Evolutionary conservation across 2,888 invertebrate species (phyloP), one percentile per base, ranked within the genome.

Genomic region (Notocelia uddmanniana): DNA sequence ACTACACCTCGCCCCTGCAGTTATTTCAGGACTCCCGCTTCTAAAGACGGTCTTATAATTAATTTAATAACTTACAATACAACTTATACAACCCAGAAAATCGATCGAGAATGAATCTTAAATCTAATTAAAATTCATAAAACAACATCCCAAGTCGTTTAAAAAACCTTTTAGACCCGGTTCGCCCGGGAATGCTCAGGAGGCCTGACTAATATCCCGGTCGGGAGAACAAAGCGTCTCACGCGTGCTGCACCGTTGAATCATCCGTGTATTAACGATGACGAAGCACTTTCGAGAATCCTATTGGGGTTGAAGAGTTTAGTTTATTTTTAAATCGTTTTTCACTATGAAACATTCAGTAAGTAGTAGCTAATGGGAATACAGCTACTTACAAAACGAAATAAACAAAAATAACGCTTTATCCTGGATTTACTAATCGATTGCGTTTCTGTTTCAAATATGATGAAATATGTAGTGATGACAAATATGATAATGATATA

Each of bases 141-240:
- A 68, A 34, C 3, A 19, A 59, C n/a, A 18, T 34, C 55, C 48
- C 37, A 59, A 58, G 52, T n/a, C 52, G 37, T 34, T 21, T 64
- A 64, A 64, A 64, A 63, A 64, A 54, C n/a, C 52, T 37, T 55
- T 55, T 26, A 55, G 13, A 54, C 52, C 19, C 31, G 31, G 5
- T 6, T 41, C 37, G n/a, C 52, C 45, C 66, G 52, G 80, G 87
- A 85, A 87, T 86, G 85, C 78, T 77, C 76, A 67, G 77, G 81
- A 81, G 74, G 76, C 80, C 84, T 81, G 84, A 85, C 82, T 83
- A 85, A 85, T 71, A 45, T 26, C 31, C 18, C 58, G 13, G 69
- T 54, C 74, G 70, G 76, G 74, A 78, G 78, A 80, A 82, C 75
- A 76, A 80, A 80, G 78, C 76, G 75, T 75, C 74, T 64, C 74